phyloP scores from a whole-genome alignment of 2,113 vertebrate genomes.

The Panurus biarmicus region DNA sequence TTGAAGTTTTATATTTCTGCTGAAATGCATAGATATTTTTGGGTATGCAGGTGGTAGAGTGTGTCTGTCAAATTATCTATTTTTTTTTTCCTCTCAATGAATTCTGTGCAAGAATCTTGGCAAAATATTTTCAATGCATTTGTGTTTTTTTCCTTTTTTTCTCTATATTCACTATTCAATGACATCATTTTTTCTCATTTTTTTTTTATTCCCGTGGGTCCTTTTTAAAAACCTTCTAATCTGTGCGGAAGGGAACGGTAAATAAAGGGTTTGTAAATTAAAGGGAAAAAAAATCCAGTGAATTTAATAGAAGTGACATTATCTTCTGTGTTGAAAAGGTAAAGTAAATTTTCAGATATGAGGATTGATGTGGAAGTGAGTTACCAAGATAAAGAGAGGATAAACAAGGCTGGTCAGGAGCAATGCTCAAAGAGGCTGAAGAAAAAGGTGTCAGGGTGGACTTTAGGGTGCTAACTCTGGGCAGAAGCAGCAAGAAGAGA shows the following conservation, averaged over 20 bases:
- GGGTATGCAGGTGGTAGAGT: slow-evolving; percentile 40
- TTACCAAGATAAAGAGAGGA: neutral
- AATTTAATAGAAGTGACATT: neutral
- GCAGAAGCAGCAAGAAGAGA: neutral
- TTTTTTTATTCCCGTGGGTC: neutral
- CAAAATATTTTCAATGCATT: neutral
- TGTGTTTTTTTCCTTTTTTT: rapidly evolving
- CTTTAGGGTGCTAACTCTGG: neutral
- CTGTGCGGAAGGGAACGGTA: neutral
- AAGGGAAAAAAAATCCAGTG: neutral
- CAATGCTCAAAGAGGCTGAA: neutral
- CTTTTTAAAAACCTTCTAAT: neutral
- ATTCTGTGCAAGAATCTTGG: neutral
- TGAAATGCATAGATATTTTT: slow-evolving; percentile 44
- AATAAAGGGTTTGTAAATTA: neutral
- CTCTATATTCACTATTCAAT: neutral
- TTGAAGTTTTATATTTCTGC: slow-evolving; percentile 13
- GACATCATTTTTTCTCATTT: neutral
- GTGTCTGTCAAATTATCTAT: neutral
- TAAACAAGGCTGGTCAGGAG: neutral
- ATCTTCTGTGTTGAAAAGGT: neutral
- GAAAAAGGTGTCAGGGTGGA: neutral
- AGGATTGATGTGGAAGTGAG: neutral
- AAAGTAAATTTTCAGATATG: neutral
- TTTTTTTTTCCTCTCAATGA: neutral